A percentile compares a stretch with the other conserved stretches of the same genome.
Evolutionary conservation across 2,888 invertebrate genomes (phyloP).

Genomic region (Drosophila putrida): DNA sequence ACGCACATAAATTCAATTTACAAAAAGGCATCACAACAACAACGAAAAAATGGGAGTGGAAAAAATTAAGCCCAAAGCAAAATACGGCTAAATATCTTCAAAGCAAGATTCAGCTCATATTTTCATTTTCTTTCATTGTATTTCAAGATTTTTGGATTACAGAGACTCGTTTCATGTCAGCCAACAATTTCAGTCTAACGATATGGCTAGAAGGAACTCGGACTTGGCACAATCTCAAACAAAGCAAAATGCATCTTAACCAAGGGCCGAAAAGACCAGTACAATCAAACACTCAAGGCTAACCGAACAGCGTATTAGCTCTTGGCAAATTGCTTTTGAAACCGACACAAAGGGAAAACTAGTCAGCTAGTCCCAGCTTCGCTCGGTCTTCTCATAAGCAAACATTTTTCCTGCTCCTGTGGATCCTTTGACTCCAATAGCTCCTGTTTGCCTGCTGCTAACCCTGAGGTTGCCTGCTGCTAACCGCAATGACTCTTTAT

Average conservation of each 20-base stretch:
- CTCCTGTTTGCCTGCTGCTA: constrained; percentile 30
- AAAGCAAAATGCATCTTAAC: constrained; percentile 25
- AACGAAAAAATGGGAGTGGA: constrained; percentile 22
- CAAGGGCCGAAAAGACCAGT: background rate
- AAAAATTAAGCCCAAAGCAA: constrained; percentile 23
- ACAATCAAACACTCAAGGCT: constrained; percentile 22
- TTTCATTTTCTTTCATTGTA: constrained; percentile 42
- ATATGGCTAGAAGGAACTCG: constrained; percentile 5
- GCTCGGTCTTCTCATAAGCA: constrained; percentile 14
- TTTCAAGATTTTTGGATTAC: constrained; percentile 36
- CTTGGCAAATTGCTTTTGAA: constrained; percentile 40
- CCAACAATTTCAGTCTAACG: background rate
- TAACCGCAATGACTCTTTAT: constrained; percentile 35
- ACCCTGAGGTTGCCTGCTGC: constrained; percentile 17
- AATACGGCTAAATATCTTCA: constrained; percentile 36
- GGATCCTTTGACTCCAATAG: constrained; percentile 4
- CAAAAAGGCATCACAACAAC: constrained; percentile 8
- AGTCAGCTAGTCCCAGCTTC: background rate
- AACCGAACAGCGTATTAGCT: constrained; percentile 16
- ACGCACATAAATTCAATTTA: constrained; percentile 55
- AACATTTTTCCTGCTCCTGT: constrained; percentile 21
- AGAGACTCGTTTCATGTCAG: constrained; percentile 23
- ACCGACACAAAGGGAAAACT: constrained; percentile 21
- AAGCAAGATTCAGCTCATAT: constrained; percentile 37
- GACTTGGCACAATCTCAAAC: constrained; percentile 14